Base-by-base conservation (phyloP, 2,888 invertebrate genomes). In the Gibbula magus region DNA sequence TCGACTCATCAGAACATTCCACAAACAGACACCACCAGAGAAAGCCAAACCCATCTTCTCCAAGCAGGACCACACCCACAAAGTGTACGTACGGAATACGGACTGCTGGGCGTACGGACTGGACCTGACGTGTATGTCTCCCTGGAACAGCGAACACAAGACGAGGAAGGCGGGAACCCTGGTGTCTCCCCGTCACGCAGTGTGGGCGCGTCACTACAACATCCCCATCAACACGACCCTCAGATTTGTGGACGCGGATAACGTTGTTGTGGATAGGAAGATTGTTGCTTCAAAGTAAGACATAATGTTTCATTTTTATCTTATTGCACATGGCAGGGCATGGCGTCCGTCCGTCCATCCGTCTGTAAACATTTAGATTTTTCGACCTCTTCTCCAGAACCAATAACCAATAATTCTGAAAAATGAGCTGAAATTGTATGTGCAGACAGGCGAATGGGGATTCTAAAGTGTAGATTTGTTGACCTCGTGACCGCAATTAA, bases 151-250 rank as follows among this genome's bases (percentile, higher is more conserved):
- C 45, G 51, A 84, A 25, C 83, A 82, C 2, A 73, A 82, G 8
- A 13, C 13, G 45, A 45, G 45, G 45, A 85, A 77, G 39, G 87
- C 88, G 0, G 88, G 88, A 8, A 86, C 86, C 0, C 79, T 88
- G 29, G 76, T 88, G 0, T 85, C 87, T 5, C 88, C 87, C 8
- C 82, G 88, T 54, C 88, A 88, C 74, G 85, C 86, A 0, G 54
- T 88, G 0, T 88, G 88, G 88, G 88, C 88, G 0, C 78, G 86
- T 20, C 88, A 88, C 70, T 88, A 87, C 78, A 82, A 79, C 67
- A 86, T 88, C 66, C 75, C 35, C 10, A 66, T 84, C 22, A 86
- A 86, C 54, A 82, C 85, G 8, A 88, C 86, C 0, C 61, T 88
- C 0, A 79, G 88, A 16, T 88, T 88, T 75, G 85, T 88, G 0